Percentiles rank a stretch among this genome's conserved stretches.
These are phyloP conservation scores for Epinotia brunnichana DNA, from an alignment of 2,888 invertebrate genomes.

Conservation along the genomic window DNA sequence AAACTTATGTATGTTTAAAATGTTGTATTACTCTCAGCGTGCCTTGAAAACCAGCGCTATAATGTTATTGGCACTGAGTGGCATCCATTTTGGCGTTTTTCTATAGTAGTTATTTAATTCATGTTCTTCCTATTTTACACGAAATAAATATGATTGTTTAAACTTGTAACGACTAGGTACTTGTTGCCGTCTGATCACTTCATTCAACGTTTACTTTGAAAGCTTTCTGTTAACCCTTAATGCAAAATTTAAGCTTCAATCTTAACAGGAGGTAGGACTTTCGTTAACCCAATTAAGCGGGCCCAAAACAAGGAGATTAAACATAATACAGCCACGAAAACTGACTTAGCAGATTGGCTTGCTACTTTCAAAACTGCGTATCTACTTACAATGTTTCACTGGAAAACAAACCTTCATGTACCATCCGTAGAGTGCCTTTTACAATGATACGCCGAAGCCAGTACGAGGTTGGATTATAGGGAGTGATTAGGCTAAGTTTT, in stretches of 20 bases:
- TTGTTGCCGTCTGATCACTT: too few species aligned
- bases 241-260: not conserved
- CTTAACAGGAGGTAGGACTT: not conserved
- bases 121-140: too few species aligned
- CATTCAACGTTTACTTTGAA: too few species aligned
- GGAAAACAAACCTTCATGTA: not conserved
- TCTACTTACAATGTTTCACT: not conserved
- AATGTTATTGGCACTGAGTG: too few species aligned
- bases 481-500: conserved; percentile 27
- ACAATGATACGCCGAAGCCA: not conserved
- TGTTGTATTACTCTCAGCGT: too few species aligned
- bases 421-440: not conserved
- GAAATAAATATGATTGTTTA: too few species aligned
- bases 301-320: conserved; percentile 9
- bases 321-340: not conserved
- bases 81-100: too few species aligned
- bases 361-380: not conserved
- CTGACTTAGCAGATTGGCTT: not conserved
- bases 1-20: too few species aligned
- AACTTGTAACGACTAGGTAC: too few species aligned
- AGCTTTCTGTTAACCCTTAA: not conserved
- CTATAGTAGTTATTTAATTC: too few species aligned
- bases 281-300: not conserved
- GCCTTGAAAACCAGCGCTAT: too few species aligned
- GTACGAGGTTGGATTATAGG: not conserved